Conservation (phyloP, 2,888 invertebrate species). For the Machimus rusticus region DNA sequence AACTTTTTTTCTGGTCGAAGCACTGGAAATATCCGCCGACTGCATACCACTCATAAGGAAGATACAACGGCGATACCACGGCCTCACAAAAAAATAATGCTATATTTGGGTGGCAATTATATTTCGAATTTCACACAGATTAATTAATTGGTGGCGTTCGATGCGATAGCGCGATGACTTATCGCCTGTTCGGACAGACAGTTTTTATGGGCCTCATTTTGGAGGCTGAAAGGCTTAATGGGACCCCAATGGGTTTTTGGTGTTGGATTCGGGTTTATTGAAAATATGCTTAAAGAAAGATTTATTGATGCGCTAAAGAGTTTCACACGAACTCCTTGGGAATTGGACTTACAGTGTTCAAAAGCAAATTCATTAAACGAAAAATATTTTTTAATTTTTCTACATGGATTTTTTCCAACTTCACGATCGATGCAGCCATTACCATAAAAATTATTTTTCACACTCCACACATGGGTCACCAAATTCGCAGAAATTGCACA, state of each 20-base stretch:
- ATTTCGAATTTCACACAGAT: slow-evolving; percentile 12
- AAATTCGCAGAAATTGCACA: too few relatives aligned
- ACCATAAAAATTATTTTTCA: too few relatives aligned
- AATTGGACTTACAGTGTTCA: background rate
- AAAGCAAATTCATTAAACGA: background rate
- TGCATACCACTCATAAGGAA: background rate
- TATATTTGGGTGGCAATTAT: slow-evolving; percentile 26
- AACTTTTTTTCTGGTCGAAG: background rate
- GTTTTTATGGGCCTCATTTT: background rate
- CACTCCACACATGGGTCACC: too few relatives aligned
- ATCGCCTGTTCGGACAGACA: background rate
- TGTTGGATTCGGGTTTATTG: background rate
- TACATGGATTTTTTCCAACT: background rate
- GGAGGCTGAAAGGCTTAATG: background rate
- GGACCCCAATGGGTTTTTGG: background rate
- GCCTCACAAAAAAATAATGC: background rate
- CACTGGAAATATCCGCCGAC: background rate
- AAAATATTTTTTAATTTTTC: background rate
- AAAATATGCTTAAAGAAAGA: background rate
- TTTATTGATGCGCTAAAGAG: background rate
- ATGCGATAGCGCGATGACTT: slow-evolving; percentile 11
- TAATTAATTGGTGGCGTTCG: slow-evolving; percentile 16
- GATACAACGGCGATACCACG: background rate
- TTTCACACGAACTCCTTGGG: background rate
- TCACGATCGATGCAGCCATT: too few relatives aligned